Evolutionary conservation across 2,113 vertebrate species (phyloP), one percentile per base, ranked within the genome.

Genomic region (Charadrius vociferus): DNA sequence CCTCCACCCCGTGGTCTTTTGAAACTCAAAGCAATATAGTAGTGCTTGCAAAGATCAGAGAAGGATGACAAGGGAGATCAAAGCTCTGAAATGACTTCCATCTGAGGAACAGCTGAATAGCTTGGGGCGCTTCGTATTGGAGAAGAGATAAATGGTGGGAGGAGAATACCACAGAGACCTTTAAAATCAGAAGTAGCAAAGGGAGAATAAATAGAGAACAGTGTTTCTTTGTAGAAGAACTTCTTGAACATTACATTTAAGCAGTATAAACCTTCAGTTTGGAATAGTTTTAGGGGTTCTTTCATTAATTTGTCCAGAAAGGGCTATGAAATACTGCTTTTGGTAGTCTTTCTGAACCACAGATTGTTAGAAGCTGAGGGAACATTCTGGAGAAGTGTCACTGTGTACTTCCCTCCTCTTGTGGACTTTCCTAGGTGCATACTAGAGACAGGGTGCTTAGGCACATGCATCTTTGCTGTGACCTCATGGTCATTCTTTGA

Each of bases 31-130:
- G 47, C 52, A 39, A 32, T 79, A 53, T 50, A 79, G 63, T 74
- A 84, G 56, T 81, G 67, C 52, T 93, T 91, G 39, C 1, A 75
- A 29, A 61, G 77, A 89, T 81, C 52, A 79, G 84, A 86, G 80
- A 49, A 87, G 65, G 70, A 37, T 74, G 68, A 75, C 65, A 74
- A 55, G 77, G 59, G 47, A 89, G 86, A 93, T 96, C 65, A 95
- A 39, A 94, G 81, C 68, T 86, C 81, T 93, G 65, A 86, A 94
- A 87, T 91, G 2, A 45, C 39, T 96, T 95, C 94, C 87, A 85
- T 97, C 56, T 87, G 94, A 94, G 91, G 47, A 91, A 14, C 86
- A 91, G 65, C 65, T 96, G 83, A 87, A 85, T 94, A 77, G 93
- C 95, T 96, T 75, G 73, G 27, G 78, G 93, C 81, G 36, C 39